These are phyloP conservation scores for Ascaphus truei DNA, from an alignment of 2,113 vertebrate species.

Conservation along the genomic window DNA sequence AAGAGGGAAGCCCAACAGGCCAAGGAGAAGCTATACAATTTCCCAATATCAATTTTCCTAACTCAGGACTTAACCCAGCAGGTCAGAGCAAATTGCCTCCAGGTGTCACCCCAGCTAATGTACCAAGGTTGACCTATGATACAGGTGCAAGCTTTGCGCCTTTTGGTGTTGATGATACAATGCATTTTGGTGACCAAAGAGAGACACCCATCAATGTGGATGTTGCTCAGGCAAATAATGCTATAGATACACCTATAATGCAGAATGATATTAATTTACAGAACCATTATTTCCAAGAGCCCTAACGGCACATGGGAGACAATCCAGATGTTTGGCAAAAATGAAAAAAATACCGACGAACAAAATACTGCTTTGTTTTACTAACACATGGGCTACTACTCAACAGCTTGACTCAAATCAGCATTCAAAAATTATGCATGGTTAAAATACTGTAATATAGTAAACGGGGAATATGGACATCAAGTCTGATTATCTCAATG, in stretches of 20 bases:
- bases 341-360: too few species aligned
- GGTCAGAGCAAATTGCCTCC: constrained; percentile 20
- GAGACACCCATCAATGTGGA: constrained; percentile 15
- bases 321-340: too few species aligned
- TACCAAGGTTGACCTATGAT: constrained; percentile 34
- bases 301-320: neutral
- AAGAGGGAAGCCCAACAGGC: constrained; percentile 6
- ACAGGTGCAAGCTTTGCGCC: constrained; percentile 19
- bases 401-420: too few species aligned
- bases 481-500: too few species aligned
- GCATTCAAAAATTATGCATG: too few species aligned
- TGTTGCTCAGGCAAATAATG: neutral
- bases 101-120: constrained; percentile 1
- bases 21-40: constrained; percentile 16
- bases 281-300: constrained; percentile 40
- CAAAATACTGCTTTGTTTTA: neutral
- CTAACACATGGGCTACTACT: neutral
- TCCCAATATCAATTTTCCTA: constrained; percentile 30
- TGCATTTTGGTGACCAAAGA: constrained; percentile 26
- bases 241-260: neutral
- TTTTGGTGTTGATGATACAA: constrained; percentile 20
- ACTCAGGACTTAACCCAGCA: neutral
- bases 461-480: too few species aligned
- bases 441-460: too few species aligned
- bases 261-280: constrained; percentile 2